phyloP scores from a whole-genome alignment of 2,888 invertebrate species.

The Ichneumoninae sp. region DNA sequence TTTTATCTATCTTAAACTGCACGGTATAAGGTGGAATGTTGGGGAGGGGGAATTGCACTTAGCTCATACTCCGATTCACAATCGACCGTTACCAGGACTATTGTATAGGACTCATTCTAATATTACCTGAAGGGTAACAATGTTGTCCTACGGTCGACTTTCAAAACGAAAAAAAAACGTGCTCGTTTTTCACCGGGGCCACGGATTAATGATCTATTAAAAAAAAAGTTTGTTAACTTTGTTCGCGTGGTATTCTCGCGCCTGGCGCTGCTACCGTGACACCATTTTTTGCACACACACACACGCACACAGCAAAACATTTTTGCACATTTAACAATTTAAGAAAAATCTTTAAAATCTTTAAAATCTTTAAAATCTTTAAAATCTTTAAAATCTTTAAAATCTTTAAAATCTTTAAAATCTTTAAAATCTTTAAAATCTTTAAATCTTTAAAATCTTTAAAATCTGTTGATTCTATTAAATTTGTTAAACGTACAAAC shows the following conservation, averaged over 20 bases:
- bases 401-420: no score
- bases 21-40: no score
- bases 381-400: no score
- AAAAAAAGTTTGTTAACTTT: background rate
- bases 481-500: background rate
- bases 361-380: no score
- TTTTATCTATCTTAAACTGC: background rate
- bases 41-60: no score
- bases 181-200: background rate
- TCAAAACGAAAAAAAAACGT: background rate
- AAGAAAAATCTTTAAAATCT: no score
- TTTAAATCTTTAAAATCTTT: no score
- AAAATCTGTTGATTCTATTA: no score
- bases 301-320: background rate
- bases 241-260: no score
- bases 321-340: background rate
- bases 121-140: background rate
- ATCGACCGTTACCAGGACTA: no score
- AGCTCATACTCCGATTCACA: no score
- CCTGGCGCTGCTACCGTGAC: background rate
- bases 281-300: background rate
- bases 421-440: background rate
- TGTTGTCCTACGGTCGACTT: slow-evolving; percentile 5
- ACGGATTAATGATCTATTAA: background rate
- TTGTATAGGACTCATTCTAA: background rate